Percentiles rank a stretch among this genome's conserved stretches.
These are phyloP conservation scores for Gymnodraco acuticeps DNA, from an alignment of 2,797 vertebrate genomes.

Conservation along the genomic window DNA sequence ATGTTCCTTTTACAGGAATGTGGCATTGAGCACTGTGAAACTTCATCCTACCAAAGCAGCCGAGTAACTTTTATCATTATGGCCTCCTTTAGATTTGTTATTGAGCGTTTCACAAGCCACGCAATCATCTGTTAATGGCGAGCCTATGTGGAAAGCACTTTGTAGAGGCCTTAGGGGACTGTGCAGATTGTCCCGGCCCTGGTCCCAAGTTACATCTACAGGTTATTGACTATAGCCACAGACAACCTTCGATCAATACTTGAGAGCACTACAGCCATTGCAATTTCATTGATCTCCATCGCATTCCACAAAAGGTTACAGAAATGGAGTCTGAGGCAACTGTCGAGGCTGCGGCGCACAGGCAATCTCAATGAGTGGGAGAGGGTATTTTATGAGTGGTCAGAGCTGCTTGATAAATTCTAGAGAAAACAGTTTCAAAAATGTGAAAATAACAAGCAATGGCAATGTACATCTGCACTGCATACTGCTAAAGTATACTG, in stretches of 20 bases:
- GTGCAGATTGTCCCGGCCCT: slow-evolving; percentile 58
- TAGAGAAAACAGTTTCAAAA: too few relatives aligned
- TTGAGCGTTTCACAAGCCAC: slow-evolving; percentile 62
- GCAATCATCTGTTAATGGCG: slow-evolving; percentile 75
- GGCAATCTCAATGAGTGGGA: slow-evolving; percentile 50
- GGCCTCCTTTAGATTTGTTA: slow-evolving; percentile 63
- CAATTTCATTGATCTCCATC: slow-evolving; percentile 78
- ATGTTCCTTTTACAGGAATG: slow-evolving; percentile 14
- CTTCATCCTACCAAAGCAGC: slow-evolving; percentile 19
- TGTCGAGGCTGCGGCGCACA: slow-evolving; percentile 17
- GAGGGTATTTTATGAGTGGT: slow-evolving; percentile 24
- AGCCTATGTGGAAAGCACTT: slow-evolving; percentile 50
- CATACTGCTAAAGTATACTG: not conserved
- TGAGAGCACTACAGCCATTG: slow-evolving; percentile 61
- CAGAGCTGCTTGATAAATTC: slow-evolving; percentile 38
- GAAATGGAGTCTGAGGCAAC: slow-evolving; percentile 58
- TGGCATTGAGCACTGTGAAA: slow-evolving; percentile 27
- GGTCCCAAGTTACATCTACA: slow-evolving; percentile 71
- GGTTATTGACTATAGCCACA: slow-evolving; percentile 80
- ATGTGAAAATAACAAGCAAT: slow-evolving; percentile 30
- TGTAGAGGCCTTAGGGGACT: slow-evolving; percentile 57
- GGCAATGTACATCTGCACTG: slow-evolving; percentile 9
- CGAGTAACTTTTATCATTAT: slow-evolving; percentile 59
- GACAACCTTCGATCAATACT: slow-evolving; percentile 76
- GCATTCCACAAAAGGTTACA: slow-evolving; percentile 78